Evolutionary conservation across 2,888 invertebrate genomes (phyloP).

Genomic region (Criorhina ranunculi): DNA sequence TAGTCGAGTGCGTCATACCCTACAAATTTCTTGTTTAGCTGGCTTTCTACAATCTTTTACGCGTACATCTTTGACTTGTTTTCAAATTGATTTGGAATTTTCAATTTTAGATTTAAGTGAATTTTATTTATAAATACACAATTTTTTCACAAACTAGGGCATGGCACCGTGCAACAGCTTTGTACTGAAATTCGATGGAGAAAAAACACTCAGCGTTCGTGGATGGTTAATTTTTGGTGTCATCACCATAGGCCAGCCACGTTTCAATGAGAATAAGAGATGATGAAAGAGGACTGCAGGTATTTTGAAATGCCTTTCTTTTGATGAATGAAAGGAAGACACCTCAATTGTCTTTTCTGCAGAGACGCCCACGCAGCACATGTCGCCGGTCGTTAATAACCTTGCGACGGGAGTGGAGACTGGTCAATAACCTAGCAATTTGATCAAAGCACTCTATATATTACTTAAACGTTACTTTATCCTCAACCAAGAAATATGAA

Average conservation of each 20-base stretch:
- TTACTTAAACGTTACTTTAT: neutral
- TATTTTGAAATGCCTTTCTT: neutral
- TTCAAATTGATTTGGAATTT: slow-evolving; percentile 36
- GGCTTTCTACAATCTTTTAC: slow-evolving; percentile 22
- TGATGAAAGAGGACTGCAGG: neutral
- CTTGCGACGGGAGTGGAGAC: neutral
- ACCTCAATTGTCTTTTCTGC: neutral
- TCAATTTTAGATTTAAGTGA: slow-evolving; percentile 29
- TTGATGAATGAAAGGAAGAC: neutral
- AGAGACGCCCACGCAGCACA: slow-evolving; percentile 60
- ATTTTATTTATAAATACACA: slow-evolving; percentile 5
- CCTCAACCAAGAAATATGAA: neutral
- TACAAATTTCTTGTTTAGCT: slow-evolving; percentile 22
- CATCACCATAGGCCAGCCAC: slow-evolving; percentile 45
- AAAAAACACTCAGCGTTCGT: slow-evolving; percentile 11
- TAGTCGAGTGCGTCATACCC: slow-evolving; percentile 33
- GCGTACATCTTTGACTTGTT: neutral
- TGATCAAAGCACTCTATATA: slow-evolving; percentile 24
- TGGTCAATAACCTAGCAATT: slow-evolving; percentile 72
- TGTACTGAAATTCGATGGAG: slow-evolving; percentile 43
- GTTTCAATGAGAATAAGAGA: slow-evolving; percentile 35
- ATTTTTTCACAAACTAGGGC: neutral
- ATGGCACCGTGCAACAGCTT: neutral
- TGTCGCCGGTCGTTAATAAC: slow-evolving; percentile 34
- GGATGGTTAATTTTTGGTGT: slow-evolving; percentile 10